Evolutionary conservation across 2,797 vertebrate species (phyloP).

Genomic region (Pampus argenteus): DNA sequence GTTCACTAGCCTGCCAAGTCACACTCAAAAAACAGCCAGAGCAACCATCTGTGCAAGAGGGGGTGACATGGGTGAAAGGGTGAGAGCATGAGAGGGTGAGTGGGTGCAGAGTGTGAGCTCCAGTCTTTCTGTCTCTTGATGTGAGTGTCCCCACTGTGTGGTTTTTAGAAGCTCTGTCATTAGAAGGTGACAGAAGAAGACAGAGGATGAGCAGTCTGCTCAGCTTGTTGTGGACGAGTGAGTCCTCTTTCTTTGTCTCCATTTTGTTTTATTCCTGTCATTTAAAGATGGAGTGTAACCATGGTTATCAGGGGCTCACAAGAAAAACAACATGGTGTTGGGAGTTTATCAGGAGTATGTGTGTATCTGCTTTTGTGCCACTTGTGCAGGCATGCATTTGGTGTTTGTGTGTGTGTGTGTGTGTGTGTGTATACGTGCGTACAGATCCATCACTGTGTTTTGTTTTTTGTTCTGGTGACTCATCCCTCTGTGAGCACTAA

Average conservation of each 20-base stretch:
- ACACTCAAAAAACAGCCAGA: constrained; percentile 65
- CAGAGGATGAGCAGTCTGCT: constrained; percentile 51
- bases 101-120: constrained; percentile 28
- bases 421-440: constrained; percentile 7
- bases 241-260: constrained; percentile 37
- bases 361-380: constrained; percentile 24
- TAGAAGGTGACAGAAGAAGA: constrained; percentile 44
- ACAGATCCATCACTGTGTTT: constrained; percentile 12
- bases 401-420: constrained; percentile 15
- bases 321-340: constrained; percentile 39
- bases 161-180: constrained; percentile 46
- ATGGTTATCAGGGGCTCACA: constrained; percentile 59
- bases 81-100: constrained; percentile 44
- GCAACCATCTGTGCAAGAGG: constrained; percentile 66
- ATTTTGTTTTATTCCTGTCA: constrained; percentile 53
- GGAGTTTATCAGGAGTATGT: constrained; percentile 25
- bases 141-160: constrained; percentile 26
- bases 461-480: constrained; percentile 62
- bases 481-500: constrained; percentile 51
- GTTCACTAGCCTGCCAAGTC: constrained; percentile 51
- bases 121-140: constrained; percentile 8
- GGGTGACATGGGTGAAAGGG: constrained; percentile 39
- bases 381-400: constrained; percentile 1
- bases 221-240: constrained; percentile 43
- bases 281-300: constrained; percentile 61